phyloP scores from a whole-genome alignment of 2,888 invertebrate genomes.

The Listrodromus nycthemerus region DNA sequence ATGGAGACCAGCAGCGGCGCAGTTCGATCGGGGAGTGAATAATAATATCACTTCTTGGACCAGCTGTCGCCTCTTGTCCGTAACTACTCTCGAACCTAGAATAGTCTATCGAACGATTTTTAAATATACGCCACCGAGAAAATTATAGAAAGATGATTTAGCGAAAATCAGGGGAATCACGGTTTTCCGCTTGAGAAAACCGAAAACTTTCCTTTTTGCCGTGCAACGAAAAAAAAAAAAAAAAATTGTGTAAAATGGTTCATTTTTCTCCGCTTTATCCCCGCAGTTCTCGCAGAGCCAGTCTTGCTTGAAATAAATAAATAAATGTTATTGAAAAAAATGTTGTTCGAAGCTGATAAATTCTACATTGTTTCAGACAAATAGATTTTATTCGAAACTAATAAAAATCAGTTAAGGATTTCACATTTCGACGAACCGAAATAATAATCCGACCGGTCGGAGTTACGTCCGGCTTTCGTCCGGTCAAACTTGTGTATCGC shows the following conservation, averaged over 20 bases:
- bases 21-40: slow-evolving; percentile 30
- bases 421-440: background rate
- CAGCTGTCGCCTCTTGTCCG: slow-evolving; percentile 23
- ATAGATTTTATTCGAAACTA: background rate
- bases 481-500: slow-evolving; percentile 1
- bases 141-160: too few species aligned
- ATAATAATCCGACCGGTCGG: background rate
- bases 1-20: background rate
- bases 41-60: slow-evolving; percentile 30
- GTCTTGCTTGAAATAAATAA: too few species aligned
- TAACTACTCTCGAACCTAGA: slow-evolving; percentile 8
- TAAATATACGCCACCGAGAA: background rate
- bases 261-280: too few species aligned
- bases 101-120: slow-evolving; percentile 26
- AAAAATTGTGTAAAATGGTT: too few species aligned
- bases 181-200: too few species aligned
- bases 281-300: too few species aligned
- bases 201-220: too few species aligned
- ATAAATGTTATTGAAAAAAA: too few species aligned
- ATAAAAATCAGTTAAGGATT: background rate
- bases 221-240: too few species aligned
- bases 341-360: too few species aligned
- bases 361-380: too few species aligned
- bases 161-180: too few species aligned
- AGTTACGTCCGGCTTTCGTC: background rate